Conservation (phyloP, 37 sponge, comb jelly and placozoan genomes). For the Crambe crambe region DNA sequence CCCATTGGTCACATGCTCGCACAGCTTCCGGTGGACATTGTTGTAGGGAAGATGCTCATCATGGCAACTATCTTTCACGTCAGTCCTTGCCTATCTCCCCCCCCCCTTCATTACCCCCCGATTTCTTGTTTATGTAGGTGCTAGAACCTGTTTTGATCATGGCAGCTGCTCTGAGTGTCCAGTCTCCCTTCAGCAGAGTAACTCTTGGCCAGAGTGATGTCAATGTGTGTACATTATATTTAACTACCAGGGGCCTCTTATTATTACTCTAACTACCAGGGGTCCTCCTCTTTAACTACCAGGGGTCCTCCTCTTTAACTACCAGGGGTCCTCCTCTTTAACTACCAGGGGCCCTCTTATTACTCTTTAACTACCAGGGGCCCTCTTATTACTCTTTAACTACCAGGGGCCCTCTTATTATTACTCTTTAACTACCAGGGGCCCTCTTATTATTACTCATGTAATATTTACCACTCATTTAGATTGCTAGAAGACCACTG, state of each 20-base stretch:
- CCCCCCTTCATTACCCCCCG: neutral
- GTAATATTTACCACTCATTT: neutral
- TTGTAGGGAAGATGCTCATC: conserved; percentile 91
- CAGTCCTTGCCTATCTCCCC: neutral
- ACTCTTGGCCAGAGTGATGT: conserved; percentile 57
- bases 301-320: too few species aligned
- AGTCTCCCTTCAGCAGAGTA: conserved; percentile 83
- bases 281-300: too few species aligned
- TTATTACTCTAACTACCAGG: too few species aligned
- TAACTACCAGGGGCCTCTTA: neutral
- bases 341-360: too few species aligned
- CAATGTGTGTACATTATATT: conserved; percentile 17
- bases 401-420: too few species aligned
- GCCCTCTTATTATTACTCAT: neutral
- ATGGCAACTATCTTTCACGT: conserved; percentile 91
- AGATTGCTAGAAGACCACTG: conserved; percentile 67
- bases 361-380: too few species aligned
- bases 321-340: too few species aligned
- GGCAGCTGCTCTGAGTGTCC: conserved; percentile 91
- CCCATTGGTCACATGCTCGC: conserved; percentile 89
- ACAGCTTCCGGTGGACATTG: conserved; percentile 91
- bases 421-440: neutral
- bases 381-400: too few species aligned
- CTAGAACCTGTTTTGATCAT: conserved; percentile 81
- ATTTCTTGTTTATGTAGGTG: conserved; percentile 44